Conservation (phyloP, 2,797 vertebrate genomes). For the Clarias laeviceps region DNA sequence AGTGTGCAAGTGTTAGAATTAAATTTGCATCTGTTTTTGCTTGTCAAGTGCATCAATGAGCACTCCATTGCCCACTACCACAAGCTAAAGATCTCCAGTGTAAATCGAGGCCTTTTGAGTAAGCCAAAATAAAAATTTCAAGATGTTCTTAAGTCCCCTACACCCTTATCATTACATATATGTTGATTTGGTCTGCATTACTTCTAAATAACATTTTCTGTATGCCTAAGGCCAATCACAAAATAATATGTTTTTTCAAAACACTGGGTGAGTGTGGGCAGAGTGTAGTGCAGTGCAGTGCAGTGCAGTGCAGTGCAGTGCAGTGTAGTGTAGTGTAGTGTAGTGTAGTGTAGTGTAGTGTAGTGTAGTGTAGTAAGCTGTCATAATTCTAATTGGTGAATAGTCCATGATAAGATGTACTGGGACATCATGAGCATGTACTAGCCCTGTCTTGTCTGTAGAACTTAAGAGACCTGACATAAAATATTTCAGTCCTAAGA, state of each 20-base stretch:
- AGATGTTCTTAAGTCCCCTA: constrained; percentile 21
- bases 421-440: constrained; percentile 1
- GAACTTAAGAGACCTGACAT: constrained; percentile 8
- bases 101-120: constrained; percentile 15
- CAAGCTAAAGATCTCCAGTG: constrained; percentile 25
- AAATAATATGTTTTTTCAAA: constrained; percentile 38
- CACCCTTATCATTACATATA: constrained; percentile 28
- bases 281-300: too few species aligned
- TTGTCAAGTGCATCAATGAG: constrained; percentile 1
- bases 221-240: constrained; percentile 36
- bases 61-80: constrained; percentile 10
- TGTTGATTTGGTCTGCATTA: constrained; percentile 26
- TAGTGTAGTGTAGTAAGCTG: constrained; percentile 4
- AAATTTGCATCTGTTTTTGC: constrained; percentile 4
- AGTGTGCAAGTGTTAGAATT: constrained; percentile 7
- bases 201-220: constrained; percentile 41
- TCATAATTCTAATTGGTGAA: constrained; percentile 42
- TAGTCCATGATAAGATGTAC: constrained; percentile 31
- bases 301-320: too few species aligned
- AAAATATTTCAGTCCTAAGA: not conserved
- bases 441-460: constrained; percentile 15
- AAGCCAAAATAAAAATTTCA: constrained; percentile 29
- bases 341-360: too few species aligned
- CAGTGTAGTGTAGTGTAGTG: not conserved
- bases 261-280: constrained; percentile 13